Evolutionary conservation across 2,113 vertebrate species (phyloP).

Genomic region (Chamaea fasciata): DNA sequence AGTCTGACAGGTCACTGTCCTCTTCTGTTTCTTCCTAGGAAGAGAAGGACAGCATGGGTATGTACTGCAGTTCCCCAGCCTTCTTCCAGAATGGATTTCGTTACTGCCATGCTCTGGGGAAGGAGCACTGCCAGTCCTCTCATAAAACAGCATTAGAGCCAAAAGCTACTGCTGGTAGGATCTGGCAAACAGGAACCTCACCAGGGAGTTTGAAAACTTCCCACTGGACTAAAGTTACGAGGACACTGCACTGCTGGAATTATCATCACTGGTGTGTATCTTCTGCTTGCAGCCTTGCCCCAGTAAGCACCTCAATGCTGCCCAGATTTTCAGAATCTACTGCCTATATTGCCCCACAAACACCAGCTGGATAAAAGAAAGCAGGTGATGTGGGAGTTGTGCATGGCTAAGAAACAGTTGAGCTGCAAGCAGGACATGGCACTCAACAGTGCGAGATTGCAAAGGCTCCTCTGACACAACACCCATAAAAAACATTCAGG

Average conservation of each 20-base stretch:
- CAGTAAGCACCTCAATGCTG: background rate
- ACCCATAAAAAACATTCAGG: background rate
- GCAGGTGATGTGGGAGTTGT: rapidly evolving
- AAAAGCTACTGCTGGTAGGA: background rate
- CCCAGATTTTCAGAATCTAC: background rate
- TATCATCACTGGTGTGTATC: background rate
- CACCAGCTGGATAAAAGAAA: background rate
- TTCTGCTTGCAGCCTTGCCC: background rate
- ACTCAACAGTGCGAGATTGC: background rate
- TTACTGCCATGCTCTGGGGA: background rate
- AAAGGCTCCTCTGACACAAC: background rate
- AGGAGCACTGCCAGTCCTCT: background rate
- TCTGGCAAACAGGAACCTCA: background rate
- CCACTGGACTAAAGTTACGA: background rate
- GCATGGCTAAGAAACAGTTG: background rate
- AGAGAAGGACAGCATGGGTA: background rate
- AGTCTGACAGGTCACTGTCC: constrained; percentile 92
- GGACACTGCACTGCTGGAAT: background rate
- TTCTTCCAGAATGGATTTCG: background rate
- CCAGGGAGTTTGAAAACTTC: background rate
- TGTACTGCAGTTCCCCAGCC: background rate
- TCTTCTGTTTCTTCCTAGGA: constrained; percentile 81
- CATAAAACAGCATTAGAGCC: background rate
- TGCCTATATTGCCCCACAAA: background rate
- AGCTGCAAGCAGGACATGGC: background rate